phyloP scores from a whole-genome alignment of 2,113 vertebrate species.

The Physeter macrocephalus region DNA sequence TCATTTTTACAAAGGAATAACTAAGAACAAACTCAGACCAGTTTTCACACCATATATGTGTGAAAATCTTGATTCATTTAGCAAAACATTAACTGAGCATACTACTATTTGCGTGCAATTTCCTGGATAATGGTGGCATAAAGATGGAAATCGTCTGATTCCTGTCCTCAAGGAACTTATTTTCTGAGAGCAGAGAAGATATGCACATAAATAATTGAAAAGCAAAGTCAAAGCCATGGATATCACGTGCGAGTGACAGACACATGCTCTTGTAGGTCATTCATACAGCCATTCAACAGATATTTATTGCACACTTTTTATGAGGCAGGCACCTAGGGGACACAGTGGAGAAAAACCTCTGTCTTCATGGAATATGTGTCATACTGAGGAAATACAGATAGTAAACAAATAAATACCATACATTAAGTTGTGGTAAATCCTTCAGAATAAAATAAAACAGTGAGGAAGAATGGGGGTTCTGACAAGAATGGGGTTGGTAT shows the following conservation, averaged over 20 bases:
- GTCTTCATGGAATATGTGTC: neutral
- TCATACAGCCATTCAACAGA: neutral
- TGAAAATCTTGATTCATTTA: neutral
- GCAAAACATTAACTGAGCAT: neutral
- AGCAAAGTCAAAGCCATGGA: neutral
- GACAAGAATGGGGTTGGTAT: neutral
- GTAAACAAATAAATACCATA: neutral
- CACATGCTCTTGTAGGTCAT: neutral
- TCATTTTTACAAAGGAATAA: neutral
- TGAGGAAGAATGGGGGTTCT: too few relatives aligned
- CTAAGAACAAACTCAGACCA: neutral
- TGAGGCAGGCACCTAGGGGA: neutral
- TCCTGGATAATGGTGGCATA: neutral
- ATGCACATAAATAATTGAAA: neutral
- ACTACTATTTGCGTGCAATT: neutral
- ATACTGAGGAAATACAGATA: neutral
- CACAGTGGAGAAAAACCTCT: neutral
- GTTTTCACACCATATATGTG: neutral
- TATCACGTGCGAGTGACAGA: neutral
- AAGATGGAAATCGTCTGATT: neutral
- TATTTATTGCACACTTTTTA: neutral
- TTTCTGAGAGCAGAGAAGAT: neutral
- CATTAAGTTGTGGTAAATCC: neutral
- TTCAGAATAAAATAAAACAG: neutral
- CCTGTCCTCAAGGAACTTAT: neutral